Evolutionary conservation across 2,888 invertebrate genomes (phyloP).

Genomic region (Hyles lineata): DNA sequence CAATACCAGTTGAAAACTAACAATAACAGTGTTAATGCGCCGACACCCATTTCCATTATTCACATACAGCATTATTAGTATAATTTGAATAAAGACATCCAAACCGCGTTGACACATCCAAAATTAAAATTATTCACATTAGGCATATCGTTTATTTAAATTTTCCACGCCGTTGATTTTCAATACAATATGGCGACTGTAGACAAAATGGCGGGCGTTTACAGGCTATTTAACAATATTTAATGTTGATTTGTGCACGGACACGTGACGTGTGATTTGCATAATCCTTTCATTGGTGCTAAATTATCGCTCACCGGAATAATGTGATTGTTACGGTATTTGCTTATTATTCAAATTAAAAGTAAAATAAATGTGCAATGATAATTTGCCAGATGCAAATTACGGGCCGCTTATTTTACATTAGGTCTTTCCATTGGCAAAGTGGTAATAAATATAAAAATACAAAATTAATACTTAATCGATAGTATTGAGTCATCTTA

Average conservation of each 20-base stretch:
- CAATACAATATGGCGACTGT: conserved; percentile 66
- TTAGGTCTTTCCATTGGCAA: too few species aligned
- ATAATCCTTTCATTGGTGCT: conserved; percentile 68
- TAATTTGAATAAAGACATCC: conserved; percentile 79
- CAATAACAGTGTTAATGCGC: conserved; percentile 5
- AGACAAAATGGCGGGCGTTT: conserved; percentile 71
- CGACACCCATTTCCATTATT: conserved; percentile 4
- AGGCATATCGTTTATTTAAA: conserved; percentile 78
- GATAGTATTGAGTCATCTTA: too few species aligned
- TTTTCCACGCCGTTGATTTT: conserved; percentile 81
- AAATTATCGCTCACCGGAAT: conserved; percentile 57
- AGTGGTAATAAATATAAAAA: too few species aligned
- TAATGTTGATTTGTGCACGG: conserved; percentile 67
- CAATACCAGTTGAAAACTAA: conserved; percentile 4
- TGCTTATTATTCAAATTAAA: conserved; percentile 17
- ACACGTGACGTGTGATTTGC: conserved; percentile 75
- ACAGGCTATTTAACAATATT: conserved; percentile 82
- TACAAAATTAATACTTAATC: too few species aligned
- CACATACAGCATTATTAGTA: conserved; percentile 34
- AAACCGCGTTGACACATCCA: conserved; percentile 72
- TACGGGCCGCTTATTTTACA: background rate
- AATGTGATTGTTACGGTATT: conserved; percentile 52
- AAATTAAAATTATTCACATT: conserved; percentile 72
- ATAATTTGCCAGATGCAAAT: background rate
- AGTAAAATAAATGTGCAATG: background rate